Conservation (phyloP, 2,797 vertebrate genomes). For the Dallia pectoralis region DNA sequence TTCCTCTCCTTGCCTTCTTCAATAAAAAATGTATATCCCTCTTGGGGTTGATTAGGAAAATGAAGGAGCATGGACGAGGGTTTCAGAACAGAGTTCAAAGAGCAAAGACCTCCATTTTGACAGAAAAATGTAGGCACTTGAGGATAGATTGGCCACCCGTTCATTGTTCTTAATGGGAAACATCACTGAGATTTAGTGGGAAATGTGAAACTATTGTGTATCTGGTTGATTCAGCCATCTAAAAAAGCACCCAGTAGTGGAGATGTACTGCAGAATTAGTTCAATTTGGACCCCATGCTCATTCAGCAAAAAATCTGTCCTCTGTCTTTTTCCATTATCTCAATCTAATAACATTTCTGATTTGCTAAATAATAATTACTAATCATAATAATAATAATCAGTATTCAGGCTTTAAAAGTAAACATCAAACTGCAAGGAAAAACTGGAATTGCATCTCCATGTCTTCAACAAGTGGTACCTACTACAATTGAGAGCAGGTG, state of each 20-base stretch:
- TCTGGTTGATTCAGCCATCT: background rate
- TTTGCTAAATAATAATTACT: no score
- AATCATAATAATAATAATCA: no score
- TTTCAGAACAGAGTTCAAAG: constrained; percentile 16
- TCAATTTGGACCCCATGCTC: no score
- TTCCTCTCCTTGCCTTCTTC: background rate
- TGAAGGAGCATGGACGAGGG: background rate
- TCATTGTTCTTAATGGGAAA: background rate
- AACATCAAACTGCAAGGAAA: no score
- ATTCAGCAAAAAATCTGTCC: no score
- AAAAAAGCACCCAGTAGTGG: background rate
- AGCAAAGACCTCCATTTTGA: constrained; percentile 35
- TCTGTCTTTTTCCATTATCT: no score
- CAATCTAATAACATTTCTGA: no score
- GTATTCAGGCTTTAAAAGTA: no score
- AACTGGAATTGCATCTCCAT: no score
- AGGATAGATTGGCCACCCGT: constrained; percentile 39
- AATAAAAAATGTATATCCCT: constrained; percentile 9
- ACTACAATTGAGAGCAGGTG: no score
- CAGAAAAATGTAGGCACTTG: constrained; percentile 5
- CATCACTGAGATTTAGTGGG: background rate
- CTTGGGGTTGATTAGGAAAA: constrained; percentile 30
- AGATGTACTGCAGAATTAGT: no score
- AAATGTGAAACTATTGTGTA: background rate
- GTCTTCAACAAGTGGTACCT: no score